A percentile compares a stretch with the other conserved stretches of the same genome.
Conservation (phyloP, 2,113 vertebrate genomes). For the Lipophrys pholis region DNA sequence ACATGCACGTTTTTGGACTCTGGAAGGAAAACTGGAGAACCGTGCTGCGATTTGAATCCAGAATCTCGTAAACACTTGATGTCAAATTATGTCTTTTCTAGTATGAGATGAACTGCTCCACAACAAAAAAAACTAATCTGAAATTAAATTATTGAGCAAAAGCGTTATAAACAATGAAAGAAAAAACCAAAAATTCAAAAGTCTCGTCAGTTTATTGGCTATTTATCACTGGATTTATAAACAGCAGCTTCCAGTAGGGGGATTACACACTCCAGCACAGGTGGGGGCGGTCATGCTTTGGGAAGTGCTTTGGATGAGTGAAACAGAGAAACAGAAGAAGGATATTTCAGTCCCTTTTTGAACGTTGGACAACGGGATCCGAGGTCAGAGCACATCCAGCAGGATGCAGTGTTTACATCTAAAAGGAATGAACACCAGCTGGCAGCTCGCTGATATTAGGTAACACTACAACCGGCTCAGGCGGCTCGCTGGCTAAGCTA, state of each 20-base stretch:
- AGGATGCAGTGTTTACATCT: neutral
- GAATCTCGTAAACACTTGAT: no score
- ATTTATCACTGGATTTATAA: neutral
- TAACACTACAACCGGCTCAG: constrained; percentile 25
- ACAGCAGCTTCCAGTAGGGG: neutral
- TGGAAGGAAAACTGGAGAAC: no score
- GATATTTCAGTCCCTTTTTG: constrained; percentile 29
- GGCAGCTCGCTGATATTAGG: constrained; percentile 10
- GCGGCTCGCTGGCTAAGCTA: neutral
- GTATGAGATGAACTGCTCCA: no score
- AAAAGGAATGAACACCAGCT: constrained; percentile 11
- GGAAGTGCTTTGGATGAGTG: neutral
- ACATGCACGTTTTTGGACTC: no score
- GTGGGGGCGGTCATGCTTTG: constrained; percentile 24
- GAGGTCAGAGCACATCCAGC: neutral
- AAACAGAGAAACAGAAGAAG: constrained; percentile 3
- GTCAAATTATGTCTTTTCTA: no score
- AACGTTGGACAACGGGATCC: constrained; percentile 14
- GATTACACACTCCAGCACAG: constrained; percentile 21
- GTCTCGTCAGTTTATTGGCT: no score
- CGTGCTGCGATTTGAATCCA: no score
- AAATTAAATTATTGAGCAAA: no score
- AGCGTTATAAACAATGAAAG: no score
- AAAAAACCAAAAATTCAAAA: no score
- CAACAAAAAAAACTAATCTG: no score